A percentile compares a stretch with the other conserved stretches of the same genome.
phyloP scores from a whole-genome alignment of 2,113 vertebrate genomes.

The Tragelaphus buxtoni region DNA sequence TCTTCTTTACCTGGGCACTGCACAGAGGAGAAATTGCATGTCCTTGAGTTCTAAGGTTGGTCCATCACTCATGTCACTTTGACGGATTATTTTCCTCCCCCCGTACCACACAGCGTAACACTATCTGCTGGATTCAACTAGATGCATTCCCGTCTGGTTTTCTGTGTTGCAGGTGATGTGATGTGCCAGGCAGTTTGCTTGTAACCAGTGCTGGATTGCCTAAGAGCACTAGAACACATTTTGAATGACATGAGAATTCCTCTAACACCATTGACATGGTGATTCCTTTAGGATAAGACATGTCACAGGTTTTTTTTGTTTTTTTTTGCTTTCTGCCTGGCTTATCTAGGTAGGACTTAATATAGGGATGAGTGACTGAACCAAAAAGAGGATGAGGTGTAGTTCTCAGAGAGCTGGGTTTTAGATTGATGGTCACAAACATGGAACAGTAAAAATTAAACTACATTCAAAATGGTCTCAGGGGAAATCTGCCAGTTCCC shows the following conservation, averaged over 20 bases:
- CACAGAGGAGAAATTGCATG: conserved; percentile 36
- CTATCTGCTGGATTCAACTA: conserved; percentile 47
- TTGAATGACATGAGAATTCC: background rate
- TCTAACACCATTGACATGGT: background rate
- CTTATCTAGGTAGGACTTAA: background rate
- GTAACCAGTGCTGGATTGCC: background rate
- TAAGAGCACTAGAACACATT: background rate
- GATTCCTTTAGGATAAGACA: background rate
- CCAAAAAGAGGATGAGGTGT: background rate
- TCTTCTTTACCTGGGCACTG: background rate
- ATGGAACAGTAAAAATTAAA: background rate
- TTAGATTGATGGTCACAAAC: background rate
- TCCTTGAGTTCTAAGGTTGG: conserved; percentile 7
- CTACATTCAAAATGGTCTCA: background rate
- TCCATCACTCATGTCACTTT: conserved; percentile 44
- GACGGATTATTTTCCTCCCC: conserved; percentile 47
- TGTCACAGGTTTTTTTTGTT: background rate
- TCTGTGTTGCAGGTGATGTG: background rate
- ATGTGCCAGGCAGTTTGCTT: background rate
- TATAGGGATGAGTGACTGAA: background rate
- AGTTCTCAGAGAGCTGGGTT: background rate
- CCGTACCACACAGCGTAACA: background rate
- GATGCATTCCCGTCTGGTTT: conserved; percentile 4
- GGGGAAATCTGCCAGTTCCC: background rate
- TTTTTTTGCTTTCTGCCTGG: background rate